Evolutionary conservation across 2,797 vertebrate species (phyloP), one percentile per base, ranked within the genome.

Genomic region (Lepilemur ruficaudatus): DNA sequence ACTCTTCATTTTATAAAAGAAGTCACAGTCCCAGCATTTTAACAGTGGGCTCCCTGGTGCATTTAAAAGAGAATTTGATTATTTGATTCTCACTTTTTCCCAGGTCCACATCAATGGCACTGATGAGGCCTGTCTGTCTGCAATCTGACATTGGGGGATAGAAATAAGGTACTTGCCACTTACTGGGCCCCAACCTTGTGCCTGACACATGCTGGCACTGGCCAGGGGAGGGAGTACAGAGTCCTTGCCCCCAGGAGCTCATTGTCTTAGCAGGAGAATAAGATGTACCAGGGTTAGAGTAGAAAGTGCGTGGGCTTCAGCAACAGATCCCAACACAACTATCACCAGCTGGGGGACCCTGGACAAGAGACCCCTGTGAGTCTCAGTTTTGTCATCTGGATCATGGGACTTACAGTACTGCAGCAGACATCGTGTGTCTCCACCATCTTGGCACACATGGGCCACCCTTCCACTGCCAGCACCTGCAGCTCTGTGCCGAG

Each of bases 361-460:
- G 65, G 43, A 18, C 4, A 50, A 38, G 67, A 55, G 78, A 38
- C 23, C 11, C 5, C 30, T 7, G 7, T 38, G 69, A 83, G n/a
- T 52, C 57, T 95, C 15, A 1, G 35, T 80, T 84, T 94, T 79
- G 30, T 35, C 63, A n/a, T 52, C 79, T 91, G 82, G 69, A 43
- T 46, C 43, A 8, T 7, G 22, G 20, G 65, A 81, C 80, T 50
- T 22, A 25, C 1, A 2, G 12, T 7, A 0, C 7, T 4, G 18
- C 6, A 10, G 50, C 46, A 72, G 12, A 32, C 4, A 30, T 1
- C 8, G 7, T 1, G 2, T 2, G 17, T 57, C 80, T 59, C 35
- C 7, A 1, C 35, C 2, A 5, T 15, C 70, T 96, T 4, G 0
- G 48, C 12, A 0, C 32, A 59, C 2, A 1, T 0, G 0, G 30